Evolutionary conservation across 2,797 vertebrate genomes (phyloP), one percentile per base, ranked within the genome.

Genomic region (Erpetoichthys calabaricus): DNA sequence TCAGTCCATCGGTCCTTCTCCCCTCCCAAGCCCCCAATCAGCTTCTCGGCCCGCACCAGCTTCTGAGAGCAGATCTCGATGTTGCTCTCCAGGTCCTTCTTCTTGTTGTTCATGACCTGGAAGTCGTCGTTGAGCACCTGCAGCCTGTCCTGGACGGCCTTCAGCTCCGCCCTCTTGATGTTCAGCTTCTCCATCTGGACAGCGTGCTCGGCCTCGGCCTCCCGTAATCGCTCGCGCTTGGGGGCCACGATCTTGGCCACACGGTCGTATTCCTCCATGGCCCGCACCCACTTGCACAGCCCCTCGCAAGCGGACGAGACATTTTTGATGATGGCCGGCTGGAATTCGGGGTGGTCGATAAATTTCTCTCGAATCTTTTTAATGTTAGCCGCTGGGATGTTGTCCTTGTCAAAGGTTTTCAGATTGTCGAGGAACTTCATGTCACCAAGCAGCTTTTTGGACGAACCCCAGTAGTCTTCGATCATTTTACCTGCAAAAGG

Each of bases 1-100:
- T 94, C 91, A 2, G 86, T 94, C 94, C 94, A 97, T 44, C 92
- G 78, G 45, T 93, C 84, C 69, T 95, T 97, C 75, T 97, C 92
- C 7, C 91, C 94, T 8, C 92, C 91, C 51, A 97, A 85, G n/a
- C 91, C 94, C 47, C 86, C 85, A 1, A 97, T 97, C 54, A 96
- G 73, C 67, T 93, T 88, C 51, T 97, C 90, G 43, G 92, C 92
- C 57, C 91, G 76, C 60, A 87, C 57, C 1, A 92, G 72, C 68
- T 98, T 97, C 62, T 92, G 83, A 3, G 91, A 94, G 4, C 94
- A 98, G 45, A 87, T 67, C 1, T 91, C 74, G 43, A 96, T 98
- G 60, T 93, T 96, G 49, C 80, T 77, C 64, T 96, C 89, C 3
- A 97, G 56, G 0, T 76, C 75, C 47, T 68, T 75, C 65, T 94